Conservation (phyloP, 2,888 invertebrate genomes). For the Mythimna lalbum region DNA sequence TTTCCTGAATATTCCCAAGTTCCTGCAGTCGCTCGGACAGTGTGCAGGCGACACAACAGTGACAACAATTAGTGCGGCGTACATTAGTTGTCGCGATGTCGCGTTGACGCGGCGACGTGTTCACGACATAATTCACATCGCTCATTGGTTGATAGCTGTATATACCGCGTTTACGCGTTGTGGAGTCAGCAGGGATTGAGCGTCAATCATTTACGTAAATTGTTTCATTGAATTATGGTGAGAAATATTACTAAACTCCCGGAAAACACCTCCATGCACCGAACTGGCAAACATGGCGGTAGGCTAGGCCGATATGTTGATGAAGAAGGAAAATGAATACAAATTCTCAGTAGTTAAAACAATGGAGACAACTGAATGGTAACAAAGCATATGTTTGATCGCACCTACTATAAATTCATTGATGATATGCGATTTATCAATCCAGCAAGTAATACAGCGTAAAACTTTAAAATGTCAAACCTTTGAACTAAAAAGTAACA, state of each 20-base stretch:
- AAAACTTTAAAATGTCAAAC: too few species aligned
- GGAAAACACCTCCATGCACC: background rate
- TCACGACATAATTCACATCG: slow-evolving; percentile 38
- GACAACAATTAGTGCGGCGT: slow-evolving; percentile 52
- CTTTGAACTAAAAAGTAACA: too few species aligned
- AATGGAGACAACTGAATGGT: background rate
- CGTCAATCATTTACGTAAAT: slow-evolving; percentile 26
- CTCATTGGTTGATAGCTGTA: slow-evolving; percentile 24
- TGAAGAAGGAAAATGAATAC: background rate
- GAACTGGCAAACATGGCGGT: too few species aligned
- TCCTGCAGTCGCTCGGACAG: background rate
- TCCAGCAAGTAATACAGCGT: background rate
- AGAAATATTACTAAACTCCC: background rate
- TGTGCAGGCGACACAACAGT: slow-evolving; percentile 29
- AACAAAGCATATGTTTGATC: background rate
- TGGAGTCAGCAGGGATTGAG: slow-evolving; percentile 6
- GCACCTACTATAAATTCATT: background rate
- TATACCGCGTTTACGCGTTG: background rate
- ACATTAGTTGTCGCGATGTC: slow-evolving; percentile 52
- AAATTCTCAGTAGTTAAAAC: background rate
- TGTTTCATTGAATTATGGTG: background rate
- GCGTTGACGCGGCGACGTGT: slow-evolving; percentile 44
- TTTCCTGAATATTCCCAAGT: background rate
- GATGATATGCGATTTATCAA: background rate
- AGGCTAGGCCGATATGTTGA: too few species aligned